A percentile compares a stretch with the other conserved stretches of the same genome.
phyloP scores from a whole-genome alignment of 2,797 vertebrate species.

The Helarctos malayanus region DNA sequence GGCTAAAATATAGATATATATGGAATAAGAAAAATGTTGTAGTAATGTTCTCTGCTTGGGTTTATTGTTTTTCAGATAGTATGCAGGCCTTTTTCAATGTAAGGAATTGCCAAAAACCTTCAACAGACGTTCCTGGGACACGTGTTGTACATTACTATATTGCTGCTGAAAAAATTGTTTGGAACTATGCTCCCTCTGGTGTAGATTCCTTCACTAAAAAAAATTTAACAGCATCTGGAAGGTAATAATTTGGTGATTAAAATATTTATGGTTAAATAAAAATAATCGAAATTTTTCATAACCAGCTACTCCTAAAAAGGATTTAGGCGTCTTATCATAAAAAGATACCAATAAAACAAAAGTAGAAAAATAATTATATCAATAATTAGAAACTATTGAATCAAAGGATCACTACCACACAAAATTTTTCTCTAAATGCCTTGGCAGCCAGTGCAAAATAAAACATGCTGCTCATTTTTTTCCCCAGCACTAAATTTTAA shows the following conservation, averaged over 20 bases:
- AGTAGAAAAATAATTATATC: background rate
- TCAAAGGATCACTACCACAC: background rate
- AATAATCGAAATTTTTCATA: background rate
- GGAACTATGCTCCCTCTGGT: slow-evolving; percentile 94
- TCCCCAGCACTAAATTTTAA: background rate
- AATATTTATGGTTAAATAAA: slow-evolving; percentile 9
- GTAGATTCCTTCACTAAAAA: slow-evolving; percentile 89
- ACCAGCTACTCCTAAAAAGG: background rate
- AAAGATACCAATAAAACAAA: background rate
- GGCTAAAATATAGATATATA: background rate
- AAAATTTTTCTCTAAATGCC: background rate
- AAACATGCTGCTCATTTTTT: background rate
- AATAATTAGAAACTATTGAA: background rate
- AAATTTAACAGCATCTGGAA: slow-evolving; percentile 77
- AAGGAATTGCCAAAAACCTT: slow-evolving; percentile 90
- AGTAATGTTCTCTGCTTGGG: background rate
- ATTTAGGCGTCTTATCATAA: background rate
- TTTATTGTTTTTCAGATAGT: slow-evolving; percentile 89
- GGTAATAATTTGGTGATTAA: slow-evolving; percentile 51
- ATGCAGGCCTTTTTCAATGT: slow-evolving; percentile 96
- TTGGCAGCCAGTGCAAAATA: background rate
- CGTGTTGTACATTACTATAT: slow-evolving; percentile 91
- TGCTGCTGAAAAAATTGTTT: slow-evolving; percentile 94
- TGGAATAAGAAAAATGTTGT: background rate
- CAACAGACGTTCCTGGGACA: slow-evolving; percentile 77